Evolutionary conservation across 2,797 vertebrate genomes (phyloP).

Genomic region (Gallinago nigripennis): DNA sequence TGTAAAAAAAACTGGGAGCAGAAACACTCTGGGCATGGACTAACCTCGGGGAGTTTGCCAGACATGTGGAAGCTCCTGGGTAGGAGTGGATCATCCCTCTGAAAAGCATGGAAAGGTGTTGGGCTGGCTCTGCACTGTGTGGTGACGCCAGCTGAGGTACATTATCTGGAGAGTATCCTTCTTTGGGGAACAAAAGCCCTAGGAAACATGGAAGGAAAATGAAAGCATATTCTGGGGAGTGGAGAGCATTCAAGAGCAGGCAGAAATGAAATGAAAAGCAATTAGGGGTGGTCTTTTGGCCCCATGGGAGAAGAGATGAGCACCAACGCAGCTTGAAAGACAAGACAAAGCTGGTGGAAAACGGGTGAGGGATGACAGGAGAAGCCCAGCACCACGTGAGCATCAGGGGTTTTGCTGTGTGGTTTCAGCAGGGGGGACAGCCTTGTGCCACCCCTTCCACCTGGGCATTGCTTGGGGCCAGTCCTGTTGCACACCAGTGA

Average conservation of each 20-base stretch:
- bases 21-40: not conserved
- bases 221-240: not conserved
- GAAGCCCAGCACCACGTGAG: rapidly evolving
- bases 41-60: not conserved
- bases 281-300: not conserved
- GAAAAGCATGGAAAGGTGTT: rapidly evolving
- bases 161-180: not conserved
- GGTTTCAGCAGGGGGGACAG: not conserved
- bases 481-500: too few species aligned
- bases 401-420: not conserved
- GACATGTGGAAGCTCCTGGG: rapidly evolving
- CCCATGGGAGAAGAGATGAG: not conserved
- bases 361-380: not conserved
- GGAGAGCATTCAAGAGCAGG: not conserved
- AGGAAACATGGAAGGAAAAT: not conserved
- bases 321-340: not conserved
- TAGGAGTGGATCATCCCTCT: not conserved
- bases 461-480: not conserved
- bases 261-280: not conserved
- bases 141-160: not conserved
- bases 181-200: not conserved
- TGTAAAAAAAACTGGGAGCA: not conserved
- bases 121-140: too few species aligned
- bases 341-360: not conserved
- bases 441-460: not conserved